Base-by-base conservation (phyloP, 2,888 invertebrate genomes). In the Sympetrum striolatum region DNA sequence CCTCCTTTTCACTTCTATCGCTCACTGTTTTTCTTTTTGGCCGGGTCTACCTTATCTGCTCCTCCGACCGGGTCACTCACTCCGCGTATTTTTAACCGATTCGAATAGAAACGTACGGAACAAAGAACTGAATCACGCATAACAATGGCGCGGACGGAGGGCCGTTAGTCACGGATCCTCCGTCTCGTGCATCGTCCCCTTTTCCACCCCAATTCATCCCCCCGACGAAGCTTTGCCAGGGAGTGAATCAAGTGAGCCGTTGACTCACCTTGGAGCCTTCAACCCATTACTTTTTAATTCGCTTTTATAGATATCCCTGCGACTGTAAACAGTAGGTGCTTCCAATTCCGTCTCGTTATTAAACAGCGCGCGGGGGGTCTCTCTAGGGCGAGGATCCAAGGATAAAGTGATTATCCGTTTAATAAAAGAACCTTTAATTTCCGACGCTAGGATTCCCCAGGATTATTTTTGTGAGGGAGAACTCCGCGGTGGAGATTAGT, bases 91-190 rank as follows among this genome's bases (percentile, higher is more conserved):
- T 31, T 73, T 10, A 73, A 14, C 31, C 31, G 73, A 3, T 5
- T 39, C 39, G 2, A 39, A 44, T 14, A 73, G 31, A 73, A 73
- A 73, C 31, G 25, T 25, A 64, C 25, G n/a, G 73, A n/a, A 60
- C 60, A 60, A 37, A 86, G 86, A 60, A 86, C 60, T 86, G 86
- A 86, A 86, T 86, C 86, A 86, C 60, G 64, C 64, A 86, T 86
- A 86, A 60, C 37, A 35, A 60, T 37, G 58, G 53, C 18, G 58
- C 82, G 53, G 81, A 48, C 35, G 80, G 37, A 37, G 31, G 25
- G 0, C 31, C 14, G 73, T 73, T 73, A 73, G 73, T 73, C 73
- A 73, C 31, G 73, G 25, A 73, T 4, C n/a, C 37, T 35, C 37
- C 15, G 80, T 37, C 80, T 35, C 22, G 22, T 25, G 4, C n/a